Evolutionary conservation across 2,797 vertebrate species (phyloP).

Genomic region (Anisognathus igniventris): DNA sequence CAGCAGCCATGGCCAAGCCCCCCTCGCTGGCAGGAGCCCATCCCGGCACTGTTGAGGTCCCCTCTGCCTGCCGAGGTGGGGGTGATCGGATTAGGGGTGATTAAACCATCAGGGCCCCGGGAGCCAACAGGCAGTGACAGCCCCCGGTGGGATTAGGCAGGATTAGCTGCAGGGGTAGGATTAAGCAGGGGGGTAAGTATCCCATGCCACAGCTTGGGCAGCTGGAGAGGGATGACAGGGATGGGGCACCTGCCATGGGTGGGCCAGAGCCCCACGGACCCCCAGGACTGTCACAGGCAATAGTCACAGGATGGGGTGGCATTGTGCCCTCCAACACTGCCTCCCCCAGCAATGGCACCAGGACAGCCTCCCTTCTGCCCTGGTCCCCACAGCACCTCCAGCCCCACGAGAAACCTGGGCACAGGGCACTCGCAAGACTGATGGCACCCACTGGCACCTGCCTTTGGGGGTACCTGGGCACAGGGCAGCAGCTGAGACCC

Average conservation of each 20-base stretch:
- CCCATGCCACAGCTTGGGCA: neutral
- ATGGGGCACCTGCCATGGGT: neutral
- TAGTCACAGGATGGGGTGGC: neutral
- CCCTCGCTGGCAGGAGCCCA: neutral
- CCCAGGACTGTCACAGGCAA: neutral
- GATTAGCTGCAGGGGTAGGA: conserved; percentile 4
- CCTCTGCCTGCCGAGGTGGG: neutral
- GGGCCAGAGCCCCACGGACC: neutral
- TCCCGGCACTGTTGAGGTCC: neutral
- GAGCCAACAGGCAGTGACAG: conserved; percentile 55
- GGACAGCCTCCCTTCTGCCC: neutral
- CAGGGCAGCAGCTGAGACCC: neutral
- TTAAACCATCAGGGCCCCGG: conserved; percentile 35
- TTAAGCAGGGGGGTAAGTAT: neutral
- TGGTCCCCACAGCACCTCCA: neutral
- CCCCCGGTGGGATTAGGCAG: conserved; percentile 42
- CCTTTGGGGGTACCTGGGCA: accelerated
- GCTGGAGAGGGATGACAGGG: neutral
- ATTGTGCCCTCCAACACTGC: neutral
- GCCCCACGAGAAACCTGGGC: neutral
- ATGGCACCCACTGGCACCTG: accelerated
- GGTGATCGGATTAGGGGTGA: conserved; percentile 37
- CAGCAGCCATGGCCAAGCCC: neutral
- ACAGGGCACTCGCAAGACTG: neutral
- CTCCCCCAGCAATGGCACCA: accelerated